Evolutionary conservation across 2,113 vertebrate genomes (phyloP).

Genomic region (Coptodon bakossiorum): DNA sequence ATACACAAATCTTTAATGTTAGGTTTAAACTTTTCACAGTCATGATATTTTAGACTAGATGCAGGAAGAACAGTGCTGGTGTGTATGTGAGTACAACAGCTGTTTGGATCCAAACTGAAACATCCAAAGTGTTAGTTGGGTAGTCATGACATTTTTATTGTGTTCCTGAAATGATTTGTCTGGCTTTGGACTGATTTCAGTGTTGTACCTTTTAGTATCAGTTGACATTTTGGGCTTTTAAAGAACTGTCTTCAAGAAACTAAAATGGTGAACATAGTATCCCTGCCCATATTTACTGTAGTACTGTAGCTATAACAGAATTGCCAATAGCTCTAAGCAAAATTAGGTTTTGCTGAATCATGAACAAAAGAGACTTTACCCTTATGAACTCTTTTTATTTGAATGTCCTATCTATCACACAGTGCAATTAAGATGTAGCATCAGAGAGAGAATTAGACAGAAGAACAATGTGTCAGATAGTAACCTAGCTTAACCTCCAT

Average conservation of each 20-base stretch:
- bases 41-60: not conserved
- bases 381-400: not conserved
- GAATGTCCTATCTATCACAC: not conserved
- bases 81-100: not conserved
- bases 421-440: not conserved
- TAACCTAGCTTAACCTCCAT: not conserved
- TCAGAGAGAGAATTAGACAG: not conserved
- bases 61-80: not conserved
- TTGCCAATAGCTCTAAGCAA: not conserved
- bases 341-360: not conserved
- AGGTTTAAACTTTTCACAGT: not conserved
- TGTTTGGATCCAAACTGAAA: not conserved
- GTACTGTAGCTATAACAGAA: not conserved
- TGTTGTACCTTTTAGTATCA: not conserved
- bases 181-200: not conserved
- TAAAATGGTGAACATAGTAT: not conserved
- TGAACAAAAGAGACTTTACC: not conserved
- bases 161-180: not conserved
- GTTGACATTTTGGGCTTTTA: not conserved
- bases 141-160: not conserved
- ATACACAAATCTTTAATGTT: not conserved
- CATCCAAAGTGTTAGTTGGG: not conserved
- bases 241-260: not conserved
- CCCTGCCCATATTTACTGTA: not conserved
- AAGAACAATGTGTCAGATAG: not conserved